phyloP scores from a whole-genome alignment of 2,888 invertebrate species.

The Ophioninae sp. region DNA sequence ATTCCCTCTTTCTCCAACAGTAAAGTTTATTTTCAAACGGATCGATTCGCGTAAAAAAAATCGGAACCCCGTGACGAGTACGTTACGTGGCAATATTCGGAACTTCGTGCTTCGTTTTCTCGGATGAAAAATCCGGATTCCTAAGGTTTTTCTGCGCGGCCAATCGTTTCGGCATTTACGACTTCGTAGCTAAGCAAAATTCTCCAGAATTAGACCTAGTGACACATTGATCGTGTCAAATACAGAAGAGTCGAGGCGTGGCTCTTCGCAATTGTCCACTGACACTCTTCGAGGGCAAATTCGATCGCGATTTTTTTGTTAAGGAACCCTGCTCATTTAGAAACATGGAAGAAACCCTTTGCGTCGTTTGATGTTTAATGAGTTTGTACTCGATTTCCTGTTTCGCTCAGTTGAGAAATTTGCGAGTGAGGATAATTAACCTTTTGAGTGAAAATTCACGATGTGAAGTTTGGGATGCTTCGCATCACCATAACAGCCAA shows the following conservation, averaged over 20 bases:
- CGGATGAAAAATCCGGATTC: background rate
- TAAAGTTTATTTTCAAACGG: background rate
- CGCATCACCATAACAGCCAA: background rate
- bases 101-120: constrained; percentile 4
- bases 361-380: too few relatives aligned
- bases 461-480: too few relatives aligned
- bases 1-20: constrained; percentile 4
- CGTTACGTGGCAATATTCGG: constrained; percentile 35
- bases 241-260: constrained; percentile 25
- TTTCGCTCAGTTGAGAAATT: too few relatives aligned
- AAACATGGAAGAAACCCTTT: background rate
- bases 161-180: background rate
- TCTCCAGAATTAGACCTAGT: background rate
- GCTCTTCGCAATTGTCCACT: constrained; percentile 1
- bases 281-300: background rate
- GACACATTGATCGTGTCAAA: constrained; percentile 6
- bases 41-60: constrained; percentile 43
- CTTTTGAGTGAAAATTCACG: too few relatives aligned
- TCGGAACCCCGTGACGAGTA: background rate
- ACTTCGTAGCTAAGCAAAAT: background rate
- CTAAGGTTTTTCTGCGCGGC: background rate
- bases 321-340: too few relatives aligned
- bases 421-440: too few relatives aligned
- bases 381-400: too few relatives aligned
- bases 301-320: background rate